A percentile compares a stretch with the other conserved stretches of the same genome.
phyloP scores from a whole-genome alignment of 2,113 vertebrate genomes.

The Clinocottus analis region DNA sequence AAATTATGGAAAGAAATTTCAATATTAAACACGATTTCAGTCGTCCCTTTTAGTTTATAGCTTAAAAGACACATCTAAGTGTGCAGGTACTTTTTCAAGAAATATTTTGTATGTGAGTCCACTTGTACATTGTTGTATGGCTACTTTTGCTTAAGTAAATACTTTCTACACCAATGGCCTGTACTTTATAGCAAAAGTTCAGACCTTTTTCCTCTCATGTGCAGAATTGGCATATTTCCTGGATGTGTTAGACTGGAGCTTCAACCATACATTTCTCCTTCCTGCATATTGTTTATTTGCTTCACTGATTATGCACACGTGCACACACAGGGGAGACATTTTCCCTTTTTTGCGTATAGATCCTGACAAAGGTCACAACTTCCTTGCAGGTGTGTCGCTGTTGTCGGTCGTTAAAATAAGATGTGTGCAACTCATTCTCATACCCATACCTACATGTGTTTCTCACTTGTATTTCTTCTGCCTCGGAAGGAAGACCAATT shows the following conservation, averaged over 20 bases:
- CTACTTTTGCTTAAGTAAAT: background rate
- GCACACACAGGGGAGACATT: background rate
- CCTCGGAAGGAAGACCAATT: background rate
- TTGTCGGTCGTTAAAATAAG: background rate
- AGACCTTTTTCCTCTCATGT: background rate
- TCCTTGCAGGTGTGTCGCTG: background rate
- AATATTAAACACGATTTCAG: background rate
- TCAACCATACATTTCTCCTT: background rate
- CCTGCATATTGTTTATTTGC: background rate
- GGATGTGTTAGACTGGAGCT: background rate
- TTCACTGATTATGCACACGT: background rate
- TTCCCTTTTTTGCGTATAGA: constrained; percentile 9
- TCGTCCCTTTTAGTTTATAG: background rate
- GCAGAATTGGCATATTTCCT: background rate
- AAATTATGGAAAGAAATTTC: background rate
- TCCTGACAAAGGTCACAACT: background rate
- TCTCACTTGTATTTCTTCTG: background rate
- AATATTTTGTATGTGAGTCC: background rate
- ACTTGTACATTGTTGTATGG: background rate
- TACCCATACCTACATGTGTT: background rate
- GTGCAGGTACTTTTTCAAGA: background rate
- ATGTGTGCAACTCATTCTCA: background rate
- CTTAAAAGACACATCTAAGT: background rate
- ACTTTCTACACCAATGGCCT: background rate
- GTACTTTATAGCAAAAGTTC: background rate